Conservation (phyloP, 2,888 invertebrate genomes). For the Trissoscelio sp. region DNA sequence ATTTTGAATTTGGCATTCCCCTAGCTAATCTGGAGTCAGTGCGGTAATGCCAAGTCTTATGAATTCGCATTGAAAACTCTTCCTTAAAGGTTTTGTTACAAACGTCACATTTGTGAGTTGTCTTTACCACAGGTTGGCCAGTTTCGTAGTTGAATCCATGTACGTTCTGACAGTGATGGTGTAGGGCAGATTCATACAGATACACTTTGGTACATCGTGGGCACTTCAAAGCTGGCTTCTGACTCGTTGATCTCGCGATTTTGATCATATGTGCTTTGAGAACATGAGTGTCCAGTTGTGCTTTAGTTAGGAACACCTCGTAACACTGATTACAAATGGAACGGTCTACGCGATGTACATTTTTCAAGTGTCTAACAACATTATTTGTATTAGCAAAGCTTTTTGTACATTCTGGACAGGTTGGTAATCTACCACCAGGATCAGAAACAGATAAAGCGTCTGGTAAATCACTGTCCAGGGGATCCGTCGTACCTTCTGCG, state of each 20-base stretch:
- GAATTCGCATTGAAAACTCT: conserved; percentile 87
- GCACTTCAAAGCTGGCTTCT: conserved; percentile 71
- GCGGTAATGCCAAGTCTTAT: conserved; percentile 86
- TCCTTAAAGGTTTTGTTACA: conserved; percentile 87
- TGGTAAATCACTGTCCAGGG: conserved; percentile 12
- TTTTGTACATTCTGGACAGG: conserved; percentile 86
- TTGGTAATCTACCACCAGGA: conserved; percentile 73
- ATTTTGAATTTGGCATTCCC: conserved; percentile 53
- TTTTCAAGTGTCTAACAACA: conserved; percentile 77
- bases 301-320: conserved; percentile 86
- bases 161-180: conserved; percentile 75
- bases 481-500: conserved; percentile 20
- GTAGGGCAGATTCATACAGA: conserved; percentile 73
- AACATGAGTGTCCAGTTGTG: conserved; percentile 86
- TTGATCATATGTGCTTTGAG: conserved; percentile 84
- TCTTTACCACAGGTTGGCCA: background rate
- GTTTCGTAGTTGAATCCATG: conserved; percentile 71
- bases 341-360: conserved; percentile 80
- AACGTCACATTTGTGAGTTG: conserved; percentile 85
- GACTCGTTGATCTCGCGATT: background rate
- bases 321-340: conserved; percentile 87
- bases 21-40: conserved; percentile 82
- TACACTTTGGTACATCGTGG: conserved; percentile 75
- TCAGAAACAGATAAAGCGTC: conserved; percentile 72
- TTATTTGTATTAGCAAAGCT: conserved; percentile 84